phyloP scores from a whole-genome alignment of 1,140 invertebrate genomes.

The Papilio helenus region DNA sequence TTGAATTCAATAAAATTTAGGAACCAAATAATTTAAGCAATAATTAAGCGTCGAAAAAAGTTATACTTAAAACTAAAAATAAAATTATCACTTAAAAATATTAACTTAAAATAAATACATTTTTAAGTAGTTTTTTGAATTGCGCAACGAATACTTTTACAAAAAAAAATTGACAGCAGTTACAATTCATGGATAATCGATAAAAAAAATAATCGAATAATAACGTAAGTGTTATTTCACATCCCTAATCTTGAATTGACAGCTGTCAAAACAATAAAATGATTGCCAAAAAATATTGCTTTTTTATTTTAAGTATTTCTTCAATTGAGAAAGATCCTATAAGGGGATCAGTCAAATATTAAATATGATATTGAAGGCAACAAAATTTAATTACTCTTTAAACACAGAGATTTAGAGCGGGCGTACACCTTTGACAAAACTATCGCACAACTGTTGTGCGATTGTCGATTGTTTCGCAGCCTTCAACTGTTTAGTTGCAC shows the following conservation, averaged over 20 bases:
- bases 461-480: too few relatives aligned
- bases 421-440: too few relatives aligned
- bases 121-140: conserved; percentile 23
- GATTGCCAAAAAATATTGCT: background rate
- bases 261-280: background rate
- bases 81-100: conserved; percentile 46
- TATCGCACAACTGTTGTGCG: too few relatives aligned
- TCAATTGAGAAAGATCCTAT: background rate
- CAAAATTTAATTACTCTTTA: too few relatives aligned
- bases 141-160: background rate
- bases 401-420: too few relatives aligned
- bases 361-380: too few relatives aligned
- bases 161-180: background rate
- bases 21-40: conserved; percentile 37
- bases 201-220: background rate
- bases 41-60: conserved; percentile 40
- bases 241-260: background rate
- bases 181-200: background rate
- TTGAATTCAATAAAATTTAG: background rate
- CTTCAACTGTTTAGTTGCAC: too few relatives aligned
- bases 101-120: conserved; percentile 44
- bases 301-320: background rate
- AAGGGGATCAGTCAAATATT: too few relatives aligned
- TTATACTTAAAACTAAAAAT: conserved; percentile 42
- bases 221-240: background rate